phyloP scores from a whole-genome alignment of 2,888 invertebrate species.

The Drosophila macrospina region DNA sequence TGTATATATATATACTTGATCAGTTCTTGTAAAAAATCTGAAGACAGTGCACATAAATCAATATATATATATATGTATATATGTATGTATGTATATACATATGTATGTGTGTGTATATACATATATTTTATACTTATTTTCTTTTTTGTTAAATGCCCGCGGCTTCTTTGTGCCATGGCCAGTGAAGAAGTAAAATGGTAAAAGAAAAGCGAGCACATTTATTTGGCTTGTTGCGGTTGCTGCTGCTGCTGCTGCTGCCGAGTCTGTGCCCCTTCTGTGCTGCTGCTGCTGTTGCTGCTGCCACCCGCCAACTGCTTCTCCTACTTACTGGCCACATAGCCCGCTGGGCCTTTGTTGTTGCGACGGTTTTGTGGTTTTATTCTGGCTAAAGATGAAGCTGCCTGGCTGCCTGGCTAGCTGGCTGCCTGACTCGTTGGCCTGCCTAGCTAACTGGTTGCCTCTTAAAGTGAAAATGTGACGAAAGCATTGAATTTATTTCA shows the following conservation, averaged over 20 bases:
- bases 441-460: constrained; percentile 32
- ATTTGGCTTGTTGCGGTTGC: constrained; percentile 75
- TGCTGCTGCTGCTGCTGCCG: background rate
- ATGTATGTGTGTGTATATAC: constrained; percentile 3
- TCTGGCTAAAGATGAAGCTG: constrained; percentile 45
- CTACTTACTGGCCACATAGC: constrained; percentile 36
- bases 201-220: constrained; percentile 62
- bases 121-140: constrained; percentile 27
- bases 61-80: constrained; percentile 40
- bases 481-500: constrained; percentile 70
- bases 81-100: constrained; percentile 38
- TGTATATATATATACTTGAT: constrained; percentile 19
- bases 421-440: constrained; percentile 9
- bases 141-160: constrained; percentile 64
- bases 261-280: background rate
- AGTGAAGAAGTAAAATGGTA: constrained; percentile 23
- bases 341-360: constrained; percentile 72
- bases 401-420: constrained; percentile 11
- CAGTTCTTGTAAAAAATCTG: constrained; percentile 13
- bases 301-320: constrained; percentile 13
- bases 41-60: constrained; percentile 65
- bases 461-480: constrained; percentile 70
- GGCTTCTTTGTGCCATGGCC: constrained; percentile 65
- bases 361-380: constrained; percentile 71
- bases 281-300: background rate